These are phyloP conservation scores for Rostratula benghalensis DNA, from an alignment of 2,113 vertebrate genomes.

Conservation along the genomic window DNA sequence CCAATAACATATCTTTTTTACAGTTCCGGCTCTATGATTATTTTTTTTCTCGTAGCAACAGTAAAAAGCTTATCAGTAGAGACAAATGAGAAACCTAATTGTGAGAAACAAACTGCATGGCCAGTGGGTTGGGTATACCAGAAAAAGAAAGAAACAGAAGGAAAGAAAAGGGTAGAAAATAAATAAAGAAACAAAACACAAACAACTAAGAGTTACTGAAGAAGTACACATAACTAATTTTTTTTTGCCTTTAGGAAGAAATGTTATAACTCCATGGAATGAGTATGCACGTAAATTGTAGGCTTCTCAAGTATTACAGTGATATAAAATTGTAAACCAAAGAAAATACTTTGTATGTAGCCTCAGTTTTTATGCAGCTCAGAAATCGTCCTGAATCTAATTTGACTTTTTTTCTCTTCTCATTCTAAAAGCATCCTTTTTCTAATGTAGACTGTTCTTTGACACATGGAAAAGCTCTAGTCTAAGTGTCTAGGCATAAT, in stretches of 20 bases:
- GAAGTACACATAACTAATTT: background rate
- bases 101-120: background rate
- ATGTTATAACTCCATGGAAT: background rate
- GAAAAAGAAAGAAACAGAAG: background rate
- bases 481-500: constrained; percentile 31
- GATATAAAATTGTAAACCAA: background rate
- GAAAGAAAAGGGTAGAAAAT: background rate
- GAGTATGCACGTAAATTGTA: background rate
- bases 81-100: background rate
- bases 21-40: background rate
- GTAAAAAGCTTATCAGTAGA: background rate
- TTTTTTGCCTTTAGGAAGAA: background rate
- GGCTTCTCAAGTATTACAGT: background rate
- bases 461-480: background rate
- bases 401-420: constrained; percentile 12
- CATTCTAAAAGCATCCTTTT: constrained; percentile 26
- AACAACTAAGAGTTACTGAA: background rate
- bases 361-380: constrained; percentile 10
- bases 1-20: background rate
- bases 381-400: constrained; percentile 8
- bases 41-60: background rate
- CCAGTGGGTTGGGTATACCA: background rate
- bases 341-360: background rate
- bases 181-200: background rate
- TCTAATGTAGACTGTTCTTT: constrained; percentile 10